phyloP scores from a whole-genome alignment of 2,888 invertebrate species.

The Oscheius sp. region DNA sequence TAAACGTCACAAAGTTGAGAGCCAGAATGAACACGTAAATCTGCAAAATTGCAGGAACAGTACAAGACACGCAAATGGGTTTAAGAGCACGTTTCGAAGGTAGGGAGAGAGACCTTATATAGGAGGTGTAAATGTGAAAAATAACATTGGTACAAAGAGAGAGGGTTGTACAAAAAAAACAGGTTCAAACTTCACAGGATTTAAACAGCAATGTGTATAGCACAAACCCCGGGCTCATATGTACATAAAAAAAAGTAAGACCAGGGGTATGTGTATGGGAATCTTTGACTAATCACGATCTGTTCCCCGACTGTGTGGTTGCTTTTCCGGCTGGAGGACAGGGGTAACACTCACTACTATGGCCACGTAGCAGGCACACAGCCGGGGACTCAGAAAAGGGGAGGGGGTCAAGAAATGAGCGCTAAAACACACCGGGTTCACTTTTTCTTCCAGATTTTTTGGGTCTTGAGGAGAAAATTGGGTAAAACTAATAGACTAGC shows the following conservation, averaged over 20 bases:
- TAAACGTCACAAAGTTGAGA: background rate
- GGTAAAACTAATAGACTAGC: constrained; percentile 12
- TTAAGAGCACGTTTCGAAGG: background rate
- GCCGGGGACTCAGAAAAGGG: constrained; percentile 11
- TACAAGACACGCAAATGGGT: no score
- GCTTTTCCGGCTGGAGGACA: background rate
- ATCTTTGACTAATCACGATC: constrained; percentile 36
- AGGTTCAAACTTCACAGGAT: background rate
- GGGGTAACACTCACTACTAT: background rate
- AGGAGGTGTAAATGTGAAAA: background rate
- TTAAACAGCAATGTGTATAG: background rate
- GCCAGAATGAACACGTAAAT: background rate
- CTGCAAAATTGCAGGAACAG: background rate
- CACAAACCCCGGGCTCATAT: background rate
- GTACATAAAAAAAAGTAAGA: constrained; percentile 8
- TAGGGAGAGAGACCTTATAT: background rate
- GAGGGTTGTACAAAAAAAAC: background rate
- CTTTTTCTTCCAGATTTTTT: no score
- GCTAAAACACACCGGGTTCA: constrained; percentile 6
- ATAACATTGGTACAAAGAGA: background rate
- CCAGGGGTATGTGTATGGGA: background rate
- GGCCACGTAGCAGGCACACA: constrained; percentile 1
- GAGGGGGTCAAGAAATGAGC: background rate
- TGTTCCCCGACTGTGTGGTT: constrained; percentile 24
- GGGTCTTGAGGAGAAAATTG: background rate